phyloP scores from a whole-genome alignment of 2,113 vertebrate genomes.

The cat (Felis catus) region DNA sequence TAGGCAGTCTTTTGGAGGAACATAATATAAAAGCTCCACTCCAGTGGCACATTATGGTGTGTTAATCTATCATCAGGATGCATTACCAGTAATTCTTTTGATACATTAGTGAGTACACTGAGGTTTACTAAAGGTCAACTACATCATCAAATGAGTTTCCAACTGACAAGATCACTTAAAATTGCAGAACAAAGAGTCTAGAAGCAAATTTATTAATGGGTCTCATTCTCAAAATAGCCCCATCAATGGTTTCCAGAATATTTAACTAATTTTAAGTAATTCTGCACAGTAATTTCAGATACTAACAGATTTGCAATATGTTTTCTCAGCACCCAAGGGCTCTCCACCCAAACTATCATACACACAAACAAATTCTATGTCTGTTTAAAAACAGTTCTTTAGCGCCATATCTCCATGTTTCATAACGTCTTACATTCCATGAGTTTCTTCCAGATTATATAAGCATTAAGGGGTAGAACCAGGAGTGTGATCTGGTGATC shows the following conservation, averaged over 20 bases:
- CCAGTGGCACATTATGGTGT: not conserved
- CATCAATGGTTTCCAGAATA: not conserved
- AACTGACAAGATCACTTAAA: slow-evolving; percentile 57
- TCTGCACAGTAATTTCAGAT: not conserved
- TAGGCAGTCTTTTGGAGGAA: slow-evolving; percentile 30
- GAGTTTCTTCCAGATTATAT: not conserved
- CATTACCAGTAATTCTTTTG: slow-evolving; percentile 48
- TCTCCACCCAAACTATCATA: rapidly evolving
- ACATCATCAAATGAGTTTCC: slow-evolving; percentile 22
- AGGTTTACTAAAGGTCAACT: slow-evolving; percentile 68
- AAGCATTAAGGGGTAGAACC: not conserved
- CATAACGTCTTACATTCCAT: not conserved
- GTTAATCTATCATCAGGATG: slow-evolving; percentile 57
- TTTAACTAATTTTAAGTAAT: slow-evolving; percentile 31
- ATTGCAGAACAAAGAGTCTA: slow-evolving; percentile 24
- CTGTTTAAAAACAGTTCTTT: not conserved
- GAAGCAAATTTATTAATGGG: slow-evolving; percentile 49
- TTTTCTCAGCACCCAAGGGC: not conserved
- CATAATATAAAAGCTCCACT: slow-evolving; percentile 29
- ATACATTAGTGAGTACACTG: slow-evolving; percentile 54
- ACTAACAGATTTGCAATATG: not conserved
- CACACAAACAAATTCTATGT: not conserved
- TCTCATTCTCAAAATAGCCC: slow-evolving; percentile 25
- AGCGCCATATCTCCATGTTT: not conserved
- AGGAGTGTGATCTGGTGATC: not conserved